phyloP scores from a whole-genome alignment of 2,888 invertebrate species.

The Ophraella communa region DNA sequence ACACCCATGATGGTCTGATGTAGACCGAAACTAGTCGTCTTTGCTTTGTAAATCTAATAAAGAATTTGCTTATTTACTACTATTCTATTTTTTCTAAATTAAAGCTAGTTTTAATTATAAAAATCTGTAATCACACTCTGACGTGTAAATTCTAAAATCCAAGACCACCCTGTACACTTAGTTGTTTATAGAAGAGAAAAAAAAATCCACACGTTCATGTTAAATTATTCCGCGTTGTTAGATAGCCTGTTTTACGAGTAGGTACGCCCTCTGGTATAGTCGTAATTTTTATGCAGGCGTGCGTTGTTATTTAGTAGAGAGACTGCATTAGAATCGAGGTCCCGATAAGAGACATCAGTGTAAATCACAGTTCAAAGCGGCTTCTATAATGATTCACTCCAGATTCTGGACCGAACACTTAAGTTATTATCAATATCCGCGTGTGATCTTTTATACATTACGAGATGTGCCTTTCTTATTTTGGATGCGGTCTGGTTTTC shows the following conservation, averaged over 20 bases:
- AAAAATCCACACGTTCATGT: constrained; percentile 8
- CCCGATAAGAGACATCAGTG: constrained; percentile 55
- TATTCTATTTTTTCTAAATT: too few species aligned
- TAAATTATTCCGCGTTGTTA: constrained; percentile 22
- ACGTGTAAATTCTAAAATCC: background rate
- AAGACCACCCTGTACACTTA: background rate
- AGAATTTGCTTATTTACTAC: too few species aligned
- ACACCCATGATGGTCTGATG: too few species aligned
- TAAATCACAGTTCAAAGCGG: constrained; percentile 55
- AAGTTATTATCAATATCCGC: constrained; percentile 40
- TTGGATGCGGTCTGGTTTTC: constrained; percentile 13
- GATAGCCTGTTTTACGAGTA: constrained; percentile 35
- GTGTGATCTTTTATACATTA: constrained; percentile 22
- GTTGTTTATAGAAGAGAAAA: background rate
- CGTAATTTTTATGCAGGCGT: constrained; percentile 32
- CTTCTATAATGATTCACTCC: constrained; percentile 36
- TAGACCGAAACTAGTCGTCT: too few species aligned
- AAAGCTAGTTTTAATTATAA: too few species aligned
- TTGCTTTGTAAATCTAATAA: too few species aligned
- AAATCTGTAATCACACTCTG: too few species aligned
- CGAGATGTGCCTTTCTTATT: constrained; percentile 1
- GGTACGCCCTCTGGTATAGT: constrained; percentile 13
- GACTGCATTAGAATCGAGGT: constrained; percentile 52
- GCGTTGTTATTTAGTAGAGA: constrained; percentile 41
- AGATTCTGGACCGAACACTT: constrained; percentile 39